phyloP scores from a whole-genome alignment of 2,888 invertebrate species.

The Anagyrus pseudococci region DNA sequence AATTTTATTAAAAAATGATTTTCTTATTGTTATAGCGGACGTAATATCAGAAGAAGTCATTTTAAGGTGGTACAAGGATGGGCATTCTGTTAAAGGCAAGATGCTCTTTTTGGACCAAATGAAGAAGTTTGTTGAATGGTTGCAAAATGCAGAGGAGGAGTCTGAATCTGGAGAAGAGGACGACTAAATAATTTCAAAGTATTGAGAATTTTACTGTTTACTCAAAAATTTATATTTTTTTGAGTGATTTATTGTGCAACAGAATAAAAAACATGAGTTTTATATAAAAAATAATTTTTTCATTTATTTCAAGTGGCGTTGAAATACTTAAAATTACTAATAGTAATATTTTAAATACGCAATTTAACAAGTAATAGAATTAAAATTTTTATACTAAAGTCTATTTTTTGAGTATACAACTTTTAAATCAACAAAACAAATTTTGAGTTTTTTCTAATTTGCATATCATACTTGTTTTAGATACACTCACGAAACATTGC shows the following conservation, averaged over 20 bases:
- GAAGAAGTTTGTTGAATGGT: slow-evolving; percentile 97
- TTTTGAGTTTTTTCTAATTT: neutral
- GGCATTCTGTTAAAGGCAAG: slow-evolving; percentile 93
- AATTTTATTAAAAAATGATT: neutral
- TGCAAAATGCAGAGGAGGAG: slow-evolving; percentile 94
- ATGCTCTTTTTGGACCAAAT: slow-evolving; percentile 98
- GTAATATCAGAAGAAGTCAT: slow-evolving; percentile 95
- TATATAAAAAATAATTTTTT: neutral
- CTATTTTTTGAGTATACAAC: too few relatives aligned
- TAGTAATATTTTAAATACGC: too few relatives aligned
- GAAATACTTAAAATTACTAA: too few relatives aligned
- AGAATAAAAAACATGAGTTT: neutral
- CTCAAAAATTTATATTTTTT: slow-evolving; percentile 15
- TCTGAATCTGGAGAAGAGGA: slow-evolving; percentile 69
- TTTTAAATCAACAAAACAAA: slow-evolving; percentile 3
- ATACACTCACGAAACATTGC: slow-evolving; percentile 52
- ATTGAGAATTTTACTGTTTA: slow-evolving; percentile 24
- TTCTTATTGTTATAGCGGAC: slow-evolving; percentile 69
- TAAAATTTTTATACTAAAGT: too few relatives aligned
- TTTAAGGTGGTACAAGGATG: slow-evolving; percentile 94
- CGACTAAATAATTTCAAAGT: slow-evolving; percentile 53
- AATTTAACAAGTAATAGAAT: too few relatives aligned
- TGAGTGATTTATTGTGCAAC: slow-evolving; percentile 1
- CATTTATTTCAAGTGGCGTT: neutral
- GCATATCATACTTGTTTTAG: slow-evolving; percentile 35